Percentiles rank a stretch among this genome's conserved stretches.
These are phyloP conservation scores for Entomyzon cyanotis DNA, from an alignment of 2,113 vertebrate species.

Conservation along the genomic window DNA sequence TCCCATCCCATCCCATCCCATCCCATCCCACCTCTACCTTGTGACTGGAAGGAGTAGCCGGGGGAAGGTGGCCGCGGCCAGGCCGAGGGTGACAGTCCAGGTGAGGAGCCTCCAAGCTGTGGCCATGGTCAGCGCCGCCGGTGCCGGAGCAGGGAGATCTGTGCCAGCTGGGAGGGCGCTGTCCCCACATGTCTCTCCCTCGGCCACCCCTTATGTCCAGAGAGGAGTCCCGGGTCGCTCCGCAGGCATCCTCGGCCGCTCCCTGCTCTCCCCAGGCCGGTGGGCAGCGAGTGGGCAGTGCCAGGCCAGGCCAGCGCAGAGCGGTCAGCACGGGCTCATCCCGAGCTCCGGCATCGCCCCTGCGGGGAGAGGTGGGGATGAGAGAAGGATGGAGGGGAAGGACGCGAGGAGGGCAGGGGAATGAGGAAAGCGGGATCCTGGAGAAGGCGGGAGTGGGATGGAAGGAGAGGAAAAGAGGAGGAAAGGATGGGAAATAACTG, in stretches of 20 bases:
- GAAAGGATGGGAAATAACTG: neutral
- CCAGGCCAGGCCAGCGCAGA: neutral
- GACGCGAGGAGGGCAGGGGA: fast-evolving
- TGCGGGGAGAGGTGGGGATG: neutral
- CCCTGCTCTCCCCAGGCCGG: neutral
- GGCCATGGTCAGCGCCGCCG: conserved; percentile 88
- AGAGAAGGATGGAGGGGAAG: neutral
- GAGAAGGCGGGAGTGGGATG: neutral
- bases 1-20: too few relatives aligned
- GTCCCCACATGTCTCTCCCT: conserved; percentile 96
- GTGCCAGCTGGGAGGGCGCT: conserved; percentile 73
- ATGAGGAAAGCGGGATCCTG: fast-evolving
- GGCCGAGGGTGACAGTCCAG: conserved; percentile 81
- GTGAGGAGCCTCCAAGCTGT: conserved; percentile 86
- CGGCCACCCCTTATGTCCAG: conserved; percentile 65
- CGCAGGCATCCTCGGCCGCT: conserved; percentile 50
- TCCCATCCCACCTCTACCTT: conserved; percentile 75
- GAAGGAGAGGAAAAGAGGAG: neutral
- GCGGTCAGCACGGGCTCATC: conserved; percentile 25
- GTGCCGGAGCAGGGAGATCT: conserved; percentile 72
- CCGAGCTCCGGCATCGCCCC: neutral
- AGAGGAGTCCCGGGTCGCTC: conserved; percentile 46
- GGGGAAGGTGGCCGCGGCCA: conserved; percentile 74
- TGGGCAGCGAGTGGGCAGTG: neutral
- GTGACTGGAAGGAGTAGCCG: conserved; percentile 78